Conservation (phyloP, 2,113 vertebrate species). For the Calyptommatus sinebrachiatus region DNA sequence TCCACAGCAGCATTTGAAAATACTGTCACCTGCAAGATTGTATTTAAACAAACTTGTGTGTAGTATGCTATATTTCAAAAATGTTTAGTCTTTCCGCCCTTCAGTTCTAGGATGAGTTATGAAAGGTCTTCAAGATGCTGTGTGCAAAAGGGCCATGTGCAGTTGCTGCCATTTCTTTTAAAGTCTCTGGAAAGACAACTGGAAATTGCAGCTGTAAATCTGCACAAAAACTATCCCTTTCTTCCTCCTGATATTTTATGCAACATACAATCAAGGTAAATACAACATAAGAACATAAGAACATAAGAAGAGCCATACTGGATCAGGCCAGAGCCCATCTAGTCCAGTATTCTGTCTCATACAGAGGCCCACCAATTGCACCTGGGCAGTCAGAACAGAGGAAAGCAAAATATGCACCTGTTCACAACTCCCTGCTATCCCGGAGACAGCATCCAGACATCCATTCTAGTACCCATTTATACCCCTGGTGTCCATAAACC, state of each 20-base stretch:
- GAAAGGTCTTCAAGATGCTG: not conserved
- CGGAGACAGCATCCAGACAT: too few relatives aligned
- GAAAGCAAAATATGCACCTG: too few relatives aligned
- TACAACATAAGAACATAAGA: too few relatives aligned
- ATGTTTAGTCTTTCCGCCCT: not conserved
- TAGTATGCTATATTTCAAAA: not conserved
- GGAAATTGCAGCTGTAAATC: constrained; percentile 35
- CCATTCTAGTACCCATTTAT: too few relatives aligned
- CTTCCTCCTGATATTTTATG: constrained; percentile 39
- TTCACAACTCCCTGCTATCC: too few relatives aligned
- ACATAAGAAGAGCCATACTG: too few relatives aligned
- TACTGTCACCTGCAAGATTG: not conserved
- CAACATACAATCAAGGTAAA: constrained; percentile 41
- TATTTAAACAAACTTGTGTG: not conserved
- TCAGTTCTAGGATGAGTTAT: constrained; percentile 4
- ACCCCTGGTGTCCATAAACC: too few relatives aligned
- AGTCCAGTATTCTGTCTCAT: too few relatives aligned
- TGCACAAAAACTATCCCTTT: constrained; percentile 21
- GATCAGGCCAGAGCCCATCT: too few relatives aligned
- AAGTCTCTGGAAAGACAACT: constrained; percentile 19
- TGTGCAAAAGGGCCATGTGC: constrained; percentile 10
- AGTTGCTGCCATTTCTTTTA: constrained; percentile 28
- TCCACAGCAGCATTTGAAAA: not conserved
- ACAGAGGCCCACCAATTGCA: too few relatives aligned
- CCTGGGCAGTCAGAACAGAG: too few relatives aligned